Conservation (phyloP, 2,113 vertebrate species). For the Prunella fulvescens region DNA sequence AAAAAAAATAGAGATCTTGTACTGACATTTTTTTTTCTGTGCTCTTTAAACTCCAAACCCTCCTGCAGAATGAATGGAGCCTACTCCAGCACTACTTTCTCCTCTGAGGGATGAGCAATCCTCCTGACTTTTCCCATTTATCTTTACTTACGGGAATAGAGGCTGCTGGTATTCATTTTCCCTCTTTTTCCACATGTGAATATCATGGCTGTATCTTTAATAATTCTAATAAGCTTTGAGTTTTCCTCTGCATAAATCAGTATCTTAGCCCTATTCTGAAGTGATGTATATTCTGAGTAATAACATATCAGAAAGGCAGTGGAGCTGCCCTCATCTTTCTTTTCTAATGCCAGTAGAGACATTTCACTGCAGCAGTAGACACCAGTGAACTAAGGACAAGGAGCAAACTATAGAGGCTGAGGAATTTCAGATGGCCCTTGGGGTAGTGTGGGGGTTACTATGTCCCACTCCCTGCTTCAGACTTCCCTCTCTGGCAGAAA, state of each 20-base stretch:
- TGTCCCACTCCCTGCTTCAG: background rate
- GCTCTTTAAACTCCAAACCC: background rate
- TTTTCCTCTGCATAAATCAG: background rate
- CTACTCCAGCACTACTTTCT: background rate
- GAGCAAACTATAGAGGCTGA: background rate
- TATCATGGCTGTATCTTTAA: background rate
- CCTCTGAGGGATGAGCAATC: background rate
- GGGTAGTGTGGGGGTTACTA: rapidly evolving
- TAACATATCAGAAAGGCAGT: background rate
- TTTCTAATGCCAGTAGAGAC: background rate
- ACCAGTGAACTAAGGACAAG: background rate
- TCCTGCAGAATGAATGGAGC: background rate
- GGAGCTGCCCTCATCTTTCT: background rate
- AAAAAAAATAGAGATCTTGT: background rate
- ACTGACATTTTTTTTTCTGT: background rate
- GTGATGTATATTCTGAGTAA: background rate
- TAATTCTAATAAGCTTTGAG: background rate
- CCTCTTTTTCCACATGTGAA: background rate
- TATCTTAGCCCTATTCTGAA: background rate
- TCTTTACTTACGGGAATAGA: background rate
- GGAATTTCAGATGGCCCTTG: background rate
- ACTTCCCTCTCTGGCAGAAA: background rate
- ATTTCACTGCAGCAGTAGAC: background rate
- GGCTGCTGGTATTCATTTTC: background rate
- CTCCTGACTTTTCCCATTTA: background rate